Evolutionary conservation across 2,113 vertebrate genomes (phyloP).

Genomic region (Boleophthalmus pectinirostris): DNA sequence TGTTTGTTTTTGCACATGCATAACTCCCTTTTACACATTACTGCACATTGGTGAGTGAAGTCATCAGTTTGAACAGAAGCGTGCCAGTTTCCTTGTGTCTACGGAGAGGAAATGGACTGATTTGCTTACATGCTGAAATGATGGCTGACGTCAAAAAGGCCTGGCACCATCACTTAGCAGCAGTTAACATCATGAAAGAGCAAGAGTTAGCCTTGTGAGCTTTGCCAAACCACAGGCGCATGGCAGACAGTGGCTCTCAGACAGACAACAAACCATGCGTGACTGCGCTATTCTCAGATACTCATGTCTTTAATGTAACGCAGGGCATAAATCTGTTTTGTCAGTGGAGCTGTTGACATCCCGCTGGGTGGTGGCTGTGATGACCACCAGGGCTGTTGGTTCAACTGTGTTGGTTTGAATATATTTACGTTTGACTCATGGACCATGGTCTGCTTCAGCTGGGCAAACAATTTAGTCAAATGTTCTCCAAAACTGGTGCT

Average conservation of each 20-base stretch:
- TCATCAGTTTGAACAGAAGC: slow-evolving; percentile 54
- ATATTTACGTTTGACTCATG: not conserved
- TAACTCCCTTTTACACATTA: slow-evolving; percentile 2
- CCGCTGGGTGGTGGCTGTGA: slow-evolving; percentile 21
- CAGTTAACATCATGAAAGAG: slow-evolving; percentile 56
- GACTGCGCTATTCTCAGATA: slow-evolving; percentile 31
- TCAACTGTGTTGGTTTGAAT: not conserved
- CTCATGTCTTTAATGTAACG: slow-evolving; percentile 23
- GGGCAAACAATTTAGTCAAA: not conserved
- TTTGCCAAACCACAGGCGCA: slow-evolving; percentile 55
- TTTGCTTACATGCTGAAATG: slow-evolving; percentile 61
- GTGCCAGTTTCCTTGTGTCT: slow-evolving; percentile 31
- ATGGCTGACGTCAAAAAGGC: slow-evolving; percentile 55
- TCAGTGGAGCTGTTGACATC: slow-evolving; percentile 10
- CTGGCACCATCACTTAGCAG: slow-evolving; percentile 43
- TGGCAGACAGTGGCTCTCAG: slow-evolving; percentile 57
- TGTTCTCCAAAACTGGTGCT: too few relatives aligned
- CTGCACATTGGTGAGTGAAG: slow-evolving; percentile 24
- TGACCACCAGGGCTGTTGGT: not conserved
- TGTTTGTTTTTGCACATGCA: slow-evolving; percentile 13
- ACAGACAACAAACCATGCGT: slow-evolving; percentile 33
- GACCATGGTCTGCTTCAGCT: not conserved
- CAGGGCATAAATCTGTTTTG: slow-evolving; percentile 7
- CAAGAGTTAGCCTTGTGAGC: slow-evolving; percentile 21
- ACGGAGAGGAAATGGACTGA: slow-evolving; percentile 55